phyloP scores from a whole-genome alignment of 2,797 vertebrate genomes.

The Spheniscus humboldti region DNA sequence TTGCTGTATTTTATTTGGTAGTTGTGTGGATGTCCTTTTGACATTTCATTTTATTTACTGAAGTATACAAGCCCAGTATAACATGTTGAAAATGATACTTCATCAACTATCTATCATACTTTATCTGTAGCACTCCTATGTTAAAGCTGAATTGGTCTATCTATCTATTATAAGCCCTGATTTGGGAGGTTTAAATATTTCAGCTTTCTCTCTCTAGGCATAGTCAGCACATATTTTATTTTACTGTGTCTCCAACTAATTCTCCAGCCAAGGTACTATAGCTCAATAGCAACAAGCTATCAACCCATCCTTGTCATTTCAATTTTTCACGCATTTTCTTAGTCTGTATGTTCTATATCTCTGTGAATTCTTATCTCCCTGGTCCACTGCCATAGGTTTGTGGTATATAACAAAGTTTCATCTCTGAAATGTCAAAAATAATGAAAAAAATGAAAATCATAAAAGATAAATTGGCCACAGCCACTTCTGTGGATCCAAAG shows the following conservation, averaged over 20 bases:
- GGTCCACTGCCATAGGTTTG: conserved; percentile 28
- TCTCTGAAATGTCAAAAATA: conserved; percentile 62
- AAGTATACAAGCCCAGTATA: neutral
- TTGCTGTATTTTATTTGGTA: neutral
- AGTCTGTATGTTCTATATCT: conserved; percentile 25
- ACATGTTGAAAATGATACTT: neutral
- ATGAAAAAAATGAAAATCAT: conserved; percentile 45
- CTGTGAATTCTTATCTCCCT: conserved; percentile 48
- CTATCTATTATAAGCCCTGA: neutral
- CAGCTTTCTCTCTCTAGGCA: conserved; percentile 6
- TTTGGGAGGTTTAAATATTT: conserved; percentile 46
- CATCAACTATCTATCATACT: neutral
- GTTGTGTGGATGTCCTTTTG: neutral
- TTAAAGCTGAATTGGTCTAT: neutral
- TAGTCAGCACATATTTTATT: conserved; percentile 36
- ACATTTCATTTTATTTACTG: neutral
- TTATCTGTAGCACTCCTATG: neutral
- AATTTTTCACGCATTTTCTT: conserved; percentile 65
- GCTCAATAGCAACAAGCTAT: conserved; percentile 49
- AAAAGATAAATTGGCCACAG: conserved; percentile 41
- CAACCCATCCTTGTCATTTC: conserved; percentile 47
- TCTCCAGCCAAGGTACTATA: conserved; percentile 1
- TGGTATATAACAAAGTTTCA: conserved; percentile 43
- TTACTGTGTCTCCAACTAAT: neutral
- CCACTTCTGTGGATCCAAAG: neutral